Base-by-base conservation (phyloP, 2,888 invertebrate genomes). In the Bombyx huttoni region DNA sequence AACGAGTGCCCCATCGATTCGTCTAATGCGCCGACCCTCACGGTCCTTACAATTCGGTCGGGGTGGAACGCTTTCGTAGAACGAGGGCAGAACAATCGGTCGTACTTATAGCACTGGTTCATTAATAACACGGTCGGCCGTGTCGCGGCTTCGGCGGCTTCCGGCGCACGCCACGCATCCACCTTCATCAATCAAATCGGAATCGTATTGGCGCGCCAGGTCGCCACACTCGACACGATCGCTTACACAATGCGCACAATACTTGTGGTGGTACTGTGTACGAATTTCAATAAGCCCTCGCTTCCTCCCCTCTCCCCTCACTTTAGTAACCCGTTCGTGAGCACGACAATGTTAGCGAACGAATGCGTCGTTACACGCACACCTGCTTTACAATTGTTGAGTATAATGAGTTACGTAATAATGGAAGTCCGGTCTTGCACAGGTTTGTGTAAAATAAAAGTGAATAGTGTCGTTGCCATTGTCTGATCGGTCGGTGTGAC, bases 111-210 rank as follows among this genome's bases (percentile, higher is more conserved):
- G 62, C 62, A 72, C 68, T 74, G 65, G 76, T 81, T 73, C 83
- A 83, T 82, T 84, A 83, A 81, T 81, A 81, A 81, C 78, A 75
- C 73, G 70, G 67, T 70, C 76, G 78, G 68, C 75, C 74, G 73
- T 75, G 75, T 77, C 79, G 71, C 78, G 79, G 78, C 76, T 84
- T 85, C 86, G 85, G 85, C 77, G 79, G 78, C 76, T 85, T 86
- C 86, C 86, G 85, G 81, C 74, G 71, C 62, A 64, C 63, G 63
- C 62, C 68, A 64, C 60, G 56, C 65, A 53, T 62, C 53, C 58
- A 58, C 58, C 68, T 63, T 40, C 24, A 67, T 70, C 76, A 76
- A 81, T 80, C 78, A 76, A 80, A 81, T 80, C 77, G 68, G 71
- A 78, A 78, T 78, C 75, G 70, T 75, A 78, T 82, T 83, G 73